Percentiles rank a stretch among this genome's conserved stretches.
phyloP scores from a whole-genome alignment of 2,888 invertebrate species.

The Apomyelois bistriatella region DNA sequence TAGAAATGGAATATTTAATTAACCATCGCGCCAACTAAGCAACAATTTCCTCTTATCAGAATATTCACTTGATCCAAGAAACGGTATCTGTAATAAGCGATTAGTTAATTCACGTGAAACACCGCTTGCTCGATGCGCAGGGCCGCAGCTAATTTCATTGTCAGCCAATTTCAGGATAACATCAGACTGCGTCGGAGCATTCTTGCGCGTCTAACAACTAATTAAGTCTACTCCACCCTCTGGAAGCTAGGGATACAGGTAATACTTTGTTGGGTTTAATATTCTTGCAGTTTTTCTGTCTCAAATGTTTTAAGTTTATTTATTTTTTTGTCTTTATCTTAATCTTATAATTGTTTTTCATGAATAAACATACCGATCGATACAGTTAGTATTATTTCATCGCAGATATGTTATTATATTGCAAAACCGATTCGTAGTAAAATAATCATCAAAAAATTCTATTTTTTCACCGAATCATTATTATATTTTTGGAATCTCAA shows the following conservation, averaged over 20 bases:
- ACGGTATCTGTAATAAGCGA: slow-evolving; percentile 9
- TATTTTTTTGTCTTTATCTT: no score
- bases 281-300: neutral
- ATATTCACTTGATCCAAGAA: slow-evolving; percentile 7
- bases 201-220: slow-evolving; percentile 68
- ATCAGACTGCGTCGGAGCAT: slow-evolving; percentile 34
- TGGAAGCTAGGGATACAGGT: slow-evolving; percentile 24
- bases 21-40: neutral
- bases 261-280: neutral
- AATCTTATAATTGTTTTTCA: no score
- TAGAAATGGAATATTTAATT: neutral
- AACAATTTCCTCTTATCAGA: slow-evolving; percentile 4
- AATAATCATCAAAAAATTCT: no score
- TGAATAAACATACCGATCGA: no score
- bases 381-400: no score
- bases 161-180: slow-evolving; percentile 31
- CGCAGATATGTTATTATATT: no score
- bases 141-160: slow-evolving; percentile 22
- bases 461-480: no score
- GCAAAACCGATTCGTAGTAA: no score
- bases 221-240: slow-evolving; percentile 53
- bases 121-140: neutral
- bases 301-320: neutral
- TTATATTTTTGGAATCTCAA: no score
- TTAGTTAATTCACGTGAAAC: slow-evolving; percentile 11